Evolutionary conservation across 2,888 invertebrate species (phyloP), one percentile per base, ranked within the genome.

Genomic region (Hartigia nigra): DNA sequence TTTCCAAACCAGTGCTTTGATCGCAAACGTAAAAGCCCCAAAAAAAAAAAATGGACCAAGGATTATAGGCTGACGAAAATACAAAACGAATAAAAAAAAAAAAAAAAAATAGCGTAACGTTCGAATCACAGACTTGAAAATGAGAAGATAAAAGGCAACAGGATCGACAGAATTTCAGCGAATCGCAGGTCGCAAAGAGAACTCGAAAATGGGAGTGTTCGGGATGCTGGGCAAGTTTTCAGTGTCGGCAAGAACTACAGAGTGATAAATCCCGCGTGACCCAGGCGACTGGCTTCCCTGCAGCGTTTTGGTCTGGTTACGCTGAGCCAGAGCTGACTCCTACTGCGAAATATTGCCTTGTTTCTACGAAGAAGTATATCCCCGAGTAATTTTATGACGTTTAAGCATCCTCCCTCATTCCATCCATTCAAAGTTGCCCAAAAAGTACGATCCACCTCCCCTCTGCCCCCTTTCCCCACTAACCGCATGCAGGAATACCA

Each of bases 221-320:
- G n/a, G 31, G 72, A 72, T 23, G 36, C 31, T 23, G 32, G 14
- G 4, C 14, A 12, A 75, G 23, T 36, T 36, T 75, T 37, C 34
- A 31, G 75, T 75, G 77, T 77, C 78, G 82, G 83, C 83, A 88
- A 88, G 85, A 87, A 88, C 84, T 86, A 82, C 78, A 81, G 79
- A 85, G 87, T 86, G 87, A 90, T 90, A 90, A 90, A 90, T 90
- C 86, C 86, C 82, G 82, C 81, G 83, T 84, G 86, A 88, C 84
- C 84, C 77, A 35, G 75, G 70, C 82, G 80, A 82, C 83, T 81
- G 82, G 80, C 81, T 84, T 83, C 82, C 85, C 86, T 79, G 83
- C 84, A 81, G 84, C 86, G 85, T 84, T 87, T 86, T 86, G 84
- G 83, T 87, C 85, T 81, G 83, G 82, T 86, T 85, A 74, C 84